These are phyloP conservation scores for Himalopsyche japonica DNA, from an alignment of 2,888 invertebrate genomes.

Conservation along the genomic window DNA sequence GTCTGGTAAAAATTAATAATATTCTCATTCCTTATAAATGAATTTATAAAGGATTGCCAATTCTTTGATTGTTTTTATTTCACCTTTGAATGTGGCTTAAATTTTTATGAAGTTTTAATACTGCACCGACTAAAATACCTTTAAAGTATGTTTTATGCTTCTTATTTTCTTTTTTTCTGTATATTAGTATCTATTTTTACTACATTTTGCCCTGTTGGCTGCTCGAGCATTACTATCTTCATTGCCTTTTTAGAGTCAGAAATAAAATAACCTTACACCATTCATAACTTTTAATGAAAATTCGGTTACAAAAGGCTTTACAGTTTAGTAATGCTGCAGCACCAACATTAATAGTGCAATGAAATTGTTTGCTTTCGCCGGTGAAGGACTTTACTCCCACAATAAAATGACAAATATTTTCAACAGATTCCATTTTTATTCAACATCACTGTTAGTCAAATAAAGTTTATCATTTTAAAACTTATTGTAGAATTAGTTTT, in stretches of 20 bases:
- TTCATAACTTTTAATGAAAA: not conserved
- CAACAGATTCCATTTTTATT: not conserved
- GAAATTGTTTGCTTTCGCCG: slow-evolving; percentile 19
- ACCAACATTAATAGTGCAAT: slow-evolving; percentile 39
- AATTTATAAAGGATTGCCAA: not conserved
- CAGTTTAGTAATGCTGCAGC: slow-evolving; percentile 23
- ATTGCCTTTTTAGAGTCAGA: not conserved
- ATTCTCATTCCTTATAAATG: not conserved
- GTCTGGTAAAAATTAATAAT: not conserved
- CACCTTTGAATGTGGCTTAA: not conserved
- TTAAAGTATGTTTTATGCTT: slow-evolving; percentile 32
- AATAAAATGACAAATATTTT: not conserved
- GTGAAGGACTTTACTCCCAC: not conserved
- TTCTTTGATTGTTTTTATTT: not conserved
- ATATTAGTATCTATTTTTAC: slow-evolving; percentile 30
- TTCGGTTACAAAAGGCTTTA: not conserved
- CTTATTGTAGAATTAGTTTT: no score
- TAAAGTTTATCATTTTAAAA: no score
- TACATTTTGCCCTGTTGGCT: slow-evolving; percentile 41
- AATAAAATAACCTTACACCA: not conserved
- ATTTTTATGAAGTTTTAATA: not conserved
- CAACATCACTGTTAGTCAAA: no score
- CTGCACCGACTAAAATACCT: slow-evolving; percentile 37
- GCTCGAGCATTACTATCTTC: slow-evolving; percentile 25
- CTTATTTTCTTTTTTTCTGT: slow-evolving; percentile 34